Conservation (phyloP, 64 coral and sea anemone species). For the Porites australiensis region DNA sequence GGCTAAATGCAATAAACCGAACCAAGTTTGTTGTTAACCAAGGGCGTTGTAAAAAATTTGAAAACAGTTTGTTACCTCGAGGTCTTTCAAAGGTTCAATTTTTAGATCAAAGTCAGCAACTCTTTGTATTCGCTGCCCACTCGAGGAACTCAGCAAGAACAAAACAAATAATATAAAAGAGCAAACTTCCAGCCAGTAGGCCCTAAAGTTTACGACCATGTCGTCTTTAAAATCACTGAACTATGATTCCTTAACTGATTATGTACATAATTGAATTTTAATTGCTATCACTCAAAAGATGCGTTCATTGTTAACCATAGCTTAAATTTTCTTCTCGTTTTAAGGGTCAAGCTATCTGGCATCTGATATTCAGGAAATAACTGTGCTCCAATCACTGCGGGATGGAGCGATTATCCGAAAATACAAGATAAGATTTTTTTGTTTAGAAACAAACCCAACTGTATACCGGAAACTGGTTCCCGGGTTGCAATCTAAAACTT, state of each 20-base stretch:
- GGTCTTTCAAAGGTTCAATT: too few species aligned
- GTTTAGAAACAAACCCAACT: background rate
- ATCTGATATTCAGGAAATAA: slow-evolving; percentile 26
- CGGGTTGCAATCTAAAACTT: background rate
- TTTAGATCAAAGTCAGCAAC: too few species aligned
- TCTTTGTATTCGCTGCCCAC: too few species aligned
- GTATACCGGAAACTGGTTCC: slow-evolving; percentile 27
- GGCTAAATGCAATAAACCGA: too few species aligned
- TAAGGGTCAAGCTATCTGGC: background rate
- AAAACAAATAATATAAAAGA: background rate
- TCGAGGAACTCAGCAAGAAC: too few species aligned
- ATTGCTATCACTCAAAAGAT: background rate
- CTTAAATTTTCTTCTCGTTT: background rate
- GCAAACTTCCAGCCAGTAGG: background rate
- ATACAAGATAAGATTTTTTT: background rate
- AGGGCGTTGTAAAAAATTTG: too few species aligned
- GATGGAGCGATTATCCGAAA: background rate
- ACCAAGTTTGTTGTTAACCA: too few species aligned
- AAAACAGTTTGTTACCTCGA: too few species aligned
- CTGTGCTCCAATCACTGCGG: background rate
- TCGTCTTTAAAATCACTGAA: background rate
- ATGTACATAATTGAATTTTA: background rate
- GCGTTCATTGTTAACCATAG: background rate
- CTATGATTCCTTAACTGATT: background rate
- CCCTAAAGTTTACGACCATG: too few species aligned